These are phyloP conservation scores for Rhagonycha lutea DNA, from an alignment of 2,888 invertebrate species.

Conservation along the genomic window DNA sequence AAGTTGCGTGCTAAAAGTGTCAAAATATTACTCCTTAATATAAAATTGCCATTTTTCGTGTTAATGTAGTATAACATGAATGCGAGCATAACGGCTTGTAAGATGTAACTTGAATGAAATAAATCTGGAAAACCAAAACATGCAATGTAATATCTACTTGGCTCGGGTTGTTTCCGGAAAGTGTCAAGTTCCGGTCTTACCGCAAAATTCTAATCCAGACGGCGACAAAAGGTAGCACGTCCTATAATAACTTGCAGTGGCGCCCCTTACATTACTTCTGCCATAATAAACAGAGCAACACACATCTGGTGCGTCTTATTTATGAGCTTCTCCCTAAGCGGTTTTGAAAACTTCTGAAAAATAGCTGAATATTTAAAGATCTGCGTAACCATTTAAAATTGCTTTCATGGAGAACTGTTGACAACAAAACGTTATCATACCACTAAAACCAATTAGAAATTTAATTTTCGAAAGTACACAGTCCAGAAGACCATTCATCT, in stretches of 20 bases:
- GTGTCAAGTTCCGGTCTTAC: conserved; percentile 39
- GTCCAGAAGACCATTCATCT: too few species aligned
- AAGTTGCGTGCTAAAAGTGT: neutral
- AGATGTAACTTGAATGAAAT: conserved; percentile 7
- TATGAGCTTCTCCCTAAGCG: conserved; percentile 26
- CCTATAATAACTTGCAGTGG: conserved; percentile 31
- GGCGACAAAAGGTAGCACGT: conserved; percentile 31
- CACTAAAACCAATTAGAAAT: too few species aligned
- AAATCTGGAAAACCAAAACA: conserved; percentile 27
- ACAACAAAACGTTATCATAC: neutral
- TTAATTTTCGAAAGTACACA: too few species aligned
- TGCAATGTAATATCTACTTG: conserved; percentile 35
- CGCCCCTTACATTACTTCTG: conserved; percentile 30
- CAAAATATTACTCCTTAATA: neutral
- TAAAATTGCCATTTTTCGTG: neutral
- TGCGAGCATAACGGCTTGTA: neutral
- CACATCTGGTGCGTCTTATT: conserved; percentile 32
- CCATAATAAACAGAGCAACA: conserved; percentile 32
- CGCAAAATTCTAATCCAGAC: conserved; percentile 39
- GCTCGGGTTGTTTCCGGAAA: conserved; percentile 34
- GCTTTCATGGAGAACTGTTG: neutral
- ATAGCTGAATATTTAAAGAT: conserved; percentile 4
- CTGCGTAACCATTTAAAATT: neutral
- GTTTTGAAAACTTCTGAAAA: conserved; percentile 26
- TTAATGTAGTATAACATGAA: neutral